These are phyloP conservation scores for Phylloscopus trochiloides DNA, from an alignment of 2,113 vertebrate species.

Conservation along the genomic window DNA sequence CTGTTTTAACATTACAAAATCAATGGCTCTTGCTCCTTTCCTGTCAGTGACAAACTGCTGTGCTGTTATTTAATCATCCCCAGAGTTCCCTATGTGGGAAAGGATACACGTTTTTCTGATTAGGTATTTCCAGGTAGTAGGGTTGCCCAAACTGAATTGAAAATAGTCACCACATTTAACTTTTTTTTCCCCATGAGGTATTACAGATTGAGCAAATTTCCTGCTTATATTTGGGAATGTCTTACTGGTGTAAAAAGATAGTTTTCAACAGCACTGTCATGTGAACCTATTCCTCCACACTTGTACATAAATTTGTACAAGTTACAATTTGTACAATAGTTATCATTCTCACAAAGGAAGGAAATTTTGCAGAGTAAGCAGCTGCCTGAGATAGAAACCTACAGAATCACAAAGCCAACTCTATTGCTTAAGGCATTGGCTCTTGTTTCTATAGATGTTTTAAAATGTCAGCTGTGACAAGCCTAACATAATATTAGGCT, in stretches of 20 bases:
- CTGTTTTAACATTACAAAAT: background rate
- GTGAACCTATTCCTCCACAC: background rate
- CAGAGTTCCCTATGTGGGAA: background rate
- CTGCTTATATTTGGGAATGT: background rate
- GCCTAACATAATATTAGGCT: background rate
- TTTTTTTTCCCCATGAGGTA: background rate
- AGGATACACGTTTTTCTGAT: background rate
- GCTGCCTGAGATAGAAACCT: background rate
- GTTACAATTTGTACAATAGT: background rate
- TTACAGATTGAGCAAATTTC: background rate
- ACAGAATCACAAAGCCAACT: background rate
- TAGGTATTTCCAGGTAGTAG: background rate
- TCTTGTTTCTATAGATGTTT: background rate
- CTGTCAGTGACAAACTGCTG: background rate
- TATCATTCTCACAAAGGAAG: background rate
- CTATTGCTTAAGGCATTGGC: background rate
- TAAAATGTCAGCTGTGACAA: slow-evolving; percentile 12
- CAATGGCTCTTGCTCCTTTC: background rate
- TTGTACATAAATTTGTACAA: background rate
- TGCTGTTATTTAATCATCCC: background rate
- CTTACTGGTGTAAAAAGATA: background rate
- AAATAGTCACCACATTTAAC: background rate
- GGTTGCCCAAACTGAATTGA: background rate
- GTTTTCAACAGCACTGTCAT: background rate
- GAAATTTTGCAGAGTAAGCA: background rate